Base-by-base conservation (phyloP, 2,797 vertebrate genomes). In the Muraenolepis orangiensis region DNA sequence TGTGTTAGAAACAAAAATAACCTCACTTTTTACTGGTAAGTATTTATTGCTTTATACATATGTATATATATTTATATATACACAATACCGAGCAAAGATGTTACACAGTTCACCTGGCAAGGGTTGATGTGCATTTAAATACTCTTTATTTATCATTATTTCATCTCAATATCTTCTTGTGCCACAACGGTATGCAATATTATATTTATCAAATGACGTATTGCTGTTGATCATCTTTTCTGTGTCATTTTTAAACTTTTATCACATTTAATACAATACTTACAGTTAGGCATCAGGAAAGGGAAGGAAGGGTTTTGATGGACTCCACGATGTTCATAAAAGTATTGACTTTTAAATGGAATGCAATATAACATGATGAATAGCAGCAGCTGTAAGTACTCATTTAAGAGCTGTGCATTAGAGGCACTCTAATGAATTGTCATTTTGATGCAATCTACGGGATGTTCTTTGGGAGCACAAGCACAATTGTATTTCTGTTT, bases 401-500 rank as follows among this genome's bases (percentile, higher is more conserved):
- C 79, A 79, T 26, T 64, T 3, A 64, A 26, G n/a, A n/a, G 57
- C 23, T 10, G 0, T 26, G 57, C 57, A 26, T 64, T 64, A 64
- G 26, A 64, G n/a, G 57, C 57, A 26, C 26, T 64, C 57, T 26
- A 26, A 64, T 64, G 11, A 11, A 64, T 64, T 64, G 23, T 26
- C 23, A 26, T 26, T n/a, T 64, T 64, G 57, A 64, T 80, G 77
- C 72, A 78, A 80, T 80, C 78, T 71, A 77, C 84, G 84, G 80
- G 74, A 85, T 88, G 76, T 82, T 76, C 69, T 83, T 82, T 81
- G 74, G 84, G 85, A 79, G 75, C 80, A 82, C 84, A 85, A 75
- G 69, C 76, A 75, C 76, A 74, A 88, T 72, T 89, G 88, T 88
- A 80, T 82, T 85, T 75, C 77, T 82, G 73, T 90, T 92, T 93